phyloP scores from a whole-genome alignment of 2,113 vertebrate species.

The Erpornis zantholeuca region DNA sequence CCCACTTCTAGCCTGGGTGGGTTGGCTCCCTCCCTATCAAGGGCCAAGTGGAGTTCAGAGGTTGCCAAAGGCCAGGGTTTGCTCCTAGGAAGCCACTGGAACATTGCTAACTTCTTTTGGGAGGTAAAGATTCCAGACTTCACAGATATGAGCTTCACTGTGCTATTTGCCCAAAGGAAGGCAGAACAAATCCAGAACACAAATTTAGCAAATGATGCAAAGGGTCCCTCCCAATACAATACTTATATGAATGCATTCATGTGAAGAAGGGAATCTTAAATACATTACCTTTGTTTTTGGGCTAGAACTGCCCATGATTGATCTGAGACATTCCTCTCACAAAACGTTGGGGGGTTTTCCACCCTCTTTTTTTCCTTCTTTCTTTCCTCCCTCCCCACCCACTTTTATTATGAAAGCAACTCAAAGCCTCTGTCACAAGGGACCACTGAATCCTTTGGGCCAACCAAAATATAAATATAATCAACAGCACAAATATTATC shows the following conservation, averaged over 20 bases:
- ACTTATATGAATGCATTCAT: not conserved
- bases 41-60: not conserved
- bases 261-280: not conserved
- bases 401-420: not conserved
- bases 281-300: not conserved
- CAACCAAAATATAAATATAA: not conserved
- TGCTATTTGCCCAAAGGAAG: not conserved
- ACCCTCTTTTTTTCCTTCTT: fast-evolving
- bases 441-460: not conserved
- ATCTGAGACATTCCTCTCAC: not conserved
- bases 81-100: not conserved
- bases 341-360: fast-evolving
- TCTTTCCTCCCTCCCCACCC: not conserved
- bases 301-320: not conserved
- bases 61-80: not conserved
- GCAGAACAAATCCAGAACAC: not conserved
- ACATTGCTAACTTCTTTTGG: not conserved
- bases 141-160: fast-evolving
- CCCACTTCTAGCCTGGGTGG: not conserved
- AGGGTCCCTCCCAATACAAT: not conserved
- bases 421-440: not conserved
- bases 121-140: not conserved
- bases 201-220: not conserved
- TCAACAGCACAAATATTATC: not conserved
- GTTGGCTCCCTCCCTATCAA: not conserved